Conservation (phyloP, 2,888 invertebrate genomes). For the Eupithecia insigniata region DNA sequence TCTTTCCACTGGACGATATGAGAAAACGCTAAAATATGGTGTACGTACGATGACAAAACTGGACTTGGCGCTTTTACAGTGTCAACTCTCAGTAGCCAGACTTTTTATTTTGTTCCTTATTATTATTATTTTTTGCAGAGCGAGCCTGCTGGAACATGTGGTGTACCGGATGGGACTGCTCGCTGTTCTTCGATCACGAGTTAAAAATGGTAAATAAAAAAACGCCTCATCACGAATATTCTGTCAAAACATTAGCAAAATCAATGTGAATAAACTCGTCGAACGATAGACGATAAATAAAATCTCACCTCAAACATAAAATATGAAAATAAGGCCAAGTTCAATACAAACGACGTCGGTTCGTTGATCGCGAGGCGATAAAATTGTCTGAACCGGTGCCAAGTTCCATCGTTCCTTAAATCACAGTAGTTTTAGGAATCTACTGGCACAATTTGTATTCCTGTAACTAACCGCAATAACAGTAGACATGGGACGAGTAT, state of each 20-base stretch:
- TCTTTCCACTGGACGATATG: too few relatives aligned
- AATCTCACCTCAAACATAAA: slow-evolving; percentile 9
- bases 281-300: slow-evolving; percentile 4
- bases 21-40: too few relatives aligned
- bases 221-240: too few relatives aligned
- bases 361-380: background rate
- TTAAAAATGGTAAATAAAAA: slow-evolving; percentile 87
- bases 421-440: background rate
- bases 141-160: slow-evolving; percentile 93
- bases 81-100: too few relatives aligned
- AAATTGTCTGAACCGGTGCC: slow-evolving; percentile 9
- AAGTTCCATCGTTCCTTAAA: background rate
- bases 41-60: too few relatives aligned
- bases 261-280: background rate
- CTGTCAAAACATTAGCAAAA: too few relatives aligned
- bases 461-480: background rate
- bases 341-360: slow-evolving; percentile 3
- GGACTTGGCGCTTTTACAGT: too few relatives aligned
- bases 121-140: slow-evolving; percentile 85
- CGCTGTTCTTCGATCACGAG: slow-evolving; percentile 93
- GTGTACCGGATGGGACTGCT: slow-evolving; percentile 97
- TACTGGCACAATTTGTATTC: background rate
- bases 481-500: background rate
- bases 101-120: background rate
- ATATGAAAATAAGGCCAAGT: slow-evolving; percentile 15